Conservation (phyloP, 64 coral and sea anemone species). For the Acropora yongei region DNA sequence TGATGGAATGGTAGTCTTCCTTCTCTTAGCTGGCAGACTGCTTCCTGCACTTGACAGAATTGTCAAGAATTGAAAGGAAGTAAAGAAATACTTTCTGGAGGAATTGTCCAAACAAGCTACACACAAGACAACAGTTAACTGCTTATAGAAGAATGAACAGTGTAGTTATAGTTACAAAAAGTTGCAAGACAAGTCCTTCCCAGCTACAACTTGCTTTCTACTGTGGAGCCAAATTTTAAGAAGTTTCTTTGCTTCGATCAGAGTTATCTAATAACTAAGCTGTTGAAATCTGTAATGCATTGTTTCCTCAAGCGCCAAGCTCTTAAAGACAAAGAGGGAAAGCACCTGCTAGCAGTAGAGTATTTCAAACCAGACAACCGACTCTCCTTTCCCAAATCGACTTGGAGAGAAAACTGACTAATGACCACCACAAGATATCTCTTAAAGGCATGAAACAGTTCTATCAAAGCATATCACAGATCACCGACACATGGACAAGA, state of each 20-base stretch:
- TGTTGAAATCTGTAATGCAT: conserved; percentile 60
- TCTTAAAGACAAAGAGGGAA: conserved; percentile 59
- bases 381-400: not conserved
- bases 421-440: conserved; percentile 21
- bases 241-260: conserved; percentile 71
- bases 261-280: conserved; percentile 41
- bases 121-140: not conserved
- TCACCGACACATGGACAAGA: conserved; percentile 36
- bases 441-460: not conserved
- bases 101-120: conserved; percentile 15
- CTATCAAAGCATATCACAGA: conserved; percentile 57
- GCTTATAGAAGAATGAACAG: conserved; percentile 22
- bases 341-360: conserved; percentile 40
- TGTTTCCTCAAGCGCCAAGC: conserved; percentile 48
- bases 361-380: conserved; percentile 49
- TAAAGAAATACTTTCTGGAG: conserved; percentile 41
- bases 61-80: conserved; percentile 57
- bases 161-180: conserved; percentile 57
- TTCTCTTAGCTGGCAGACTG: not conserved
- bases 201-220: conserved; percentile 50
- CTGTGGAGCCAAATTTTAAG: conserved; percentile 70
- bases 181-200: conserved; percentile 26
- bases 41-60: conserved; percentile 56
- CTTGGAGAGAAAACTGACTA: not conserved
- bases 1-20: too few species aligned